Percentiles rank a stretch among this genome's conserved stretches.
Evolutionary conservation across 1,140 invertebrate genomes (phyloP).

Genomic region (Cotesia typhae): DNA sequence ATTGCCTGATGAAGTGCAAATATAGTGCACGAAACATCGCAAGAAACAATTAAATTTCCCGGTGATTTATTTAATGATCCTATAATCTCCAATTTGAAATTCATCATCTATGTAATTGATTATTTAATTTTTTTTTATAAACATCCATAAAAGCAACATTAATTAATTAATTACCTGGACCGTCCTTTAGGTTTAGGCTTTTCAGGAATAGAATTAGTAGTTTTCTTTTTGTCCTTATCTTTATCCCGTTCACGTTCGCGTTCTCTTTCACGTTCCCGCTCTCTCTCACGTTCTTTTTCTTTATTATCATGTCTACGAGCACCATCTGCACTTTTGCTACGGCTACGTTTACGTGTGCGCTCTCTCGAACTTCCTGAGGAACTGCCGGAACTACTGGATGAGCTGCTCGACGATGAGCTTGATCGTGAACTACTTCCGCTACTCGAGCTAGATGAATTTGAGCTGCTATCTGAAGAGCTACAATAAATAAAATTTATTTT

Average conservation of each 20-base stretch:
- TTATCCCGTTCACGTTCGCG: slow-evolving; percentile 50
- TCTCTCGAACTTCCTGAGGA: slow-evolving; percentile 71
- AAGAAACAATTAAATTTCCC: too few species aligned
- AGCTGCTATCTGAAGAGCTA: slow-evolving; percentile 82
- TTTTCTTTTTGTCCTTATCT: slow-evolving; percentile 66
- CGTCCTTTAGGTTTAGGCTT: slow-evolving; percentile 69
- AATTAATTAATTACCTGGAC: slow-evolving; percentile 61
- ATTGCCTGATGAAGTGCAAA: too few species aligned
- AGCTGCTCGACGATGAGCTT: slow-evolving; percentile 74
- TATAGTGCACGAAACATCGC: too few species aligned
- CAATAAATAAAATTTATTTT: slow-evolving; percentile 36
- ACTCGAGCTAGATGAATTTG: slow-evolving; percentile 68
- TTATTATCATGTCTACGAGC: slow-evolving; percentile 66
- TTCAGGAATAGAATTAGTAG: slow-evolving; percentile 63
- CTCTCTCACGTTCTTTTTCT: slow-evolving; percentile 66
- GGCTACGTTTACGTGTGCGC: slow-evolving; percentile 59
- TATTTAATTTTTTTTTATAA: neutral
- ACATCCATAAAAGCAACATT: too few species aligned
- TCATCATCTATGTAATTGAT: too few species aligned
- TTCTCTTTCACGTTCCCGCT: slow-evolving; percentile 65
- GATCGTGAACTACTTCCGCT: slow-evolving; percentile 73
- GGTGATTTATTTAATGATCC: too few species aligned
- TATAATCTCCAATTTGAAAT: too few species aligned
- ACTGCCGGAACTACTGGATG: slow-evolving; percentile 75
- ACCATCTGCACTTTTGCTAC: slow-evolving; percentile 64